phyloP scores from a whole-genome alignment of 1,140 invertebrate genomes.

The Riptortus pedestris region DNA sequence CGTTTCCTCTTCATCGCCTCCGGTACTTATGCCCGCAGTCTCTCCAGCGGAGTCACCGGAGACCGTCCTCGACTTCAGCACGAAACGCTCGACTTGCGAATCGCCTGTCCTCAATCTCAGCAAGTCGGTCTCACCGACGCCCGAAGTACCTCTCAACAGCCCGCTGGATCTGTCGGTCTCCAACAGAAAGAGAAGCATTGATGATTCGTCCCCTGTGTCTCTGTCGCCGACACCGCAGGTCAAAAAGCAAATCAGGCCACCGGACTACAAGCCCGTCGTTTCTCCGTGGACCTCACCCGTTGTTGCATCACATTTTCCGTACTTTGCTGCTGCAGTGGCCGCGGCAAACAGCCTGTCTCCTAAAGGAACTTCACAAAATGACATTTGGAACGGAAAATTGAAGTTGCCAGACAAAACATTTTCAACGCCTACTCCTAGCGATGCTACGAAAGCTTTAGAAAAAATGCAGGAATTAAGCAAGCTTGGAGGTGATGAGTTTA shows the following conservation, averaged over 20 bases:
- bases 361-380: conserved; percentile 42
- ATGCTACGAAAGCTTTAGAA: conserved; percentile 75
- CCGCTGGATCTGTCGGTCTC: conserved; percentile 69
- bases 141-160: conserved; percentile 52
- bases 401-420: conserved; percentile 45
- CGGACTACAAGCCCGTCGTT: conserved; percentile 52
- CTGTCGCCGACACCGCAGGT: conserved; percentile 33
- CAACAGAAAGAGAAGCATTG: conserved; percentile 56
- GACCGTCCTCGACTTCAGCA: conserved; percentile 66
- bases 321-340: conserved; percentile 67
- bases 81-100: conserved; percentile 43
- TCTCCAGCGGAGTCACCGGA: conserved; percentile 39
- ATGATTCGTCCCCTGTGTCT: conserved; percentile 50
- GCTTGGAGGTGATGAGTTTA: conserved; percentile 64
- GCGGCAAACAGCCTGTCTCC: conserved; percentile 57
- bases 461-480: conserved; percentile 85
- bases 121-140: conserved; percentile 41
- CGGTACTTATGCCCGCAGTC: conserved; percentile 40
- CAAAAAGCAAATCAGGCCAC: conserved; percentile 33
- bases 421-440: conserved; percentile 43
- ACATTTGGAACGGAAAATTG: conserved; percentile 69
- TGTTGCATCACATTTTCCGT: conserved; percentile 62
- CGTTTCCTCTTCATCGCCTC: conserved; percentile 48
- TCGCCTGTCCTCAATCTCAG: conserved; percentile 53
- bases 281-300: conserved; percentile 67